phyloP scores from a whole-genome alignment of 2,113 vertebrate species.

The Lamprotornis superbus region DNA sequence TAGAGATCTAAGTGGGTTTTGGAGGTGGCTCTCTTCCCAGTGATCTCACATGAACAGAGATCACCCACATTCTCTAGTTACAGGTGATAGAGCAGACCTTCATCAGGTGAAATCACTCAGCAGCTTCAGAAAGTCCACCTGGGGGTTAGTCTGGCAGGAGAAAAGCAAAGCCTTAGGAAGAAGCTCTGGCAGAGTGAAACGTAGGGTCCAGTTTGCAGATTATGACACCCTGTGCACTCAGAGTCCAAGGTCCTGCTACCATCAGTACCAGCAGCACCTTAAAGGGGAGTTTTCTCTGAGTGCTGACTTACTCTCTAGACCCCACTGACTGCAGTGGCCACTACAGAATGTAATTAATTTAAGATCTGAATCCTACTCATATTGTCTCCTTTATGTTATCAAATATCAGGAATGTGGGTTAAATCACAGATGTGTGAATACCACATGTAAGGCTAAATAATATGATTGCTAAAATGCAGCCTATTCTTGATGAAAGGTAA shows the following conservation, averaged over 20 bases:
- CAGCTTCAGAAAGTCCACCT: not conserved
- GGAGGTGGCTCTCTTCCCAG: not conserved
- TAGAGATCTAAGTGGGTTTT: not conserved
- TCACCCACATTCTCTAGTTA: not conserved
- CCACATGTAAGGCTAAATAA: not conserved
- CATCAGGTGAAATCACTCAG: not conserved
- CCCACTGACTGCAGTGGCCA: not conserved
- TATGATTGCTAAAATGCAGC: not conserved
- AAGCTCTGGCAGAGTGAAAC: not conserved
- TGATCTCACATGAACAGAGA: not conserved
- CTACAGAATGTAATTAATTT: not conserved
- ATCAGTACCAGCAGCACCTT: not conserved
- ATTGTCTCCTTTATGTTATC: not conserved
- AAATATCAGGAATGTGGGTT: not conserved
- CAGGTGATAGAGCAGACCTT: not conserved
- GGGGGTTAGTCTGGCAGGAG: not conserved
- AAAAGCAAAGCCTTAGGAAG: not conserved
- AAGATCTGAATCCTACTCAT: not conserved
- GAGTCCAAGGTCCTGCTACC: not conserved
- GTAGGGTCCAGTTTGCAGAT: not conserved
- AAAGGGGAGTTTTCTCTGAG: not conserved
- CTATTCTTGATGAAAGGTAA: not conserved
- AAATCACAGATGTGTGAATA: not conserved
- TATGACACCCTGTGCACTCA: rapidly evolving
- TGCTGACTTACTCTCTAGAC: not conserved